These are phyloP conservation scores for Ascaphus truei DNA, from an alignment of 2,113 vertebrate species.

Conservation along the genomic window DNA sequence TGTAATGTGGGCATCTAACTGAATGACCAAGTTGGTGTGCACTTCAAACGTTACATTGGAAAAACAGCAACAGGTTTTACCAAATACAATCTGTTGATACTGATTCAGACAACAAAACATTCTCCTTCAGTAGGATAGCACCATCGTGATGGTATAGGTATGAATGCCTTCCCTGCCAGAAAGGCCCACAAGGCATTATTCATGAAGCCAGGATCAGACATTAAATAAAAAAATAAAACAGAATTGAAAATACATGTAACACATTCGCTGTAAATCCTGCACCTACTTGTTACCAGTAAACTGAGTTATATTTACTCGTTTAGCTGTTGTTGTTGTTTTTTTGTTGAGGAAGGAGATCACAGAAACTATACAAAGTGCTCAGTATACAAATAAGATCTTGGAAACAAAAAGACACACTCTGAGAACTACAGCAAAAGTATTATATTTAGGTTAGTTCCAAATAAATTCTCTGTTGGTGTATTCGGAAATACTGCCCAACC, in stretches of 20 bases:
- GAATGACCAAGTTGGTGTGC: background rate
- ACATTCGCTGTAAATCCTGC: background rate
- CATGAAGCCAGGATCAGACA: background rate
- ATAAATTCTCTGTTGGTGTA: no score
- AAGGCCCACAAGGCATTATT: background rate
- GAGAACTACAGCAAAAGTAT: no score
- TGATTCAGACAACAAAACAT: background rate
- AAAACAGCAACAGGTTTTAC: conserved; percentile 11
- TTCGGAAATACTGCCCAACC: no score
- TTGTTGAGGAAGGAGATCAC: no score
- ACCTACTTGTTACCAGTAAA: background rate
- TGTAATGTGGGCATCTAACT: background rate
- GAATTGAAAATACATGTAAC: background rate
- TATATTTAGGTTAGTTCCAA: no score
- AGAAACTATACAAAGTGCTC: no score
- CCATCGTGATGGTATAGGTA: no score
- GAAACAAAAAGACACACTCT: no score
- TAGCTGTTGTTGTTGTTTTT: no score
- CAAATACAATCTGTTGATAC: background rate
- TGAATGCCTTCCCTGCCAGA: no score
- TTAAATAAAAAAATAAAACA: background rate
- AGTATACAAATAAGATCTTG: no score
- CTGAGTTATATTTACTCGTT: background rate
- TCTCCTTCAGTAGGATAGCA: background rate
- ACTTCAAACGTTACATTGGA: background rate